phyloP scores from a whole-genome alignment of 2,888 invertebrate genomes.

The Xanthorhoe spadicearia region DNA sequence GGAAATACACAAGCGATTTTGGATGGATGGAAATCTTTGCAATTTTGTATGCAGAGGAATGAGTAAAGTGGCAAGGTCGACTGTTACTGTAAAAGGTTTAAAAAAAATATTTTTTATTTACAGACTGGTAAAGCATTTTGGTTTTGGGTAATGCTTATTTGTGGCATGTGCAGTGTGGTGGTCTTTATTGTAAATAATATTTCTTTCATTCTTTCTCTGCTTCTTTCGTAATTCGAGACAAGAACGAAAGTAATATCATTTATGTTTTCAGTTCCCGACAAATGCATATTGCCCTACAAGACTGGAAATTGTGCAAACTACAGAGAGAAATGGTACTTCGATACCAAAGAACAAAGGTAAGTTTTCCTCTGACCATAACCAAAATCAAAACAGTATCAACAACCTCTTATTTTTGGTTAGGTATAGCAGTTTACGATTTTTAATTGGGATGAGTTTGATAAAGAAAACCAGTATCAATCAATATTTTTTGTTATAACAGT shows the following conservation, averaged over 20 bases:
- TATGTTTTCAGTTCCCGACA: conserved; percentile 62
- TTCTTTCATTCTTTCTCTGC: background rate
- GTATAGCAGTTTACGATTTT: too few species aligned
- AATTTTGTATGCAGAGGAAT: background rate
- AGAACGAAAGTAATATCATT: background rate
- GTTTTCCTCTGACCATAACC: conserved; percentile 5
- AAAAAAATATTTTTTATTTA: too few species aligned
- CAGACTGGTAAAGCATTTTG: background rate
- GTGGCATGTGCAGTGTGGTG: conserved; percentile 3
- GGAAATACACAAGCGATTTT: too few species aligned
- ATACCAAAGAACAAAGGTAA: conserved; percentile 87
- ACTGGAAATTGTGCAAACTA: conserved; percentile 92
- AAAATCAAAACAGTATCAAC: background rate
- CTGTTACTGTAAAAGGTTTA: background rate
- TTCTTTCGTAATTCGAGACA: background rate
- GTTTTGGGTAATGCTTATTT: conserved; percentile 1
- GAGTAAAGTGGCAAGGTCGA: background rate
- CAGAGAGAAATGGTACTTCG: conserved; percentile 92
- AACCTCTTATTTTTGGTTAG: too few species aligned
- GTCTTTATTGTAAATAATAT: background rate
- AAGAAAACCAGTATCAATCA: too few species aligned
- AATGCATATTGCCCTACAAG: conserved; percentile 90
- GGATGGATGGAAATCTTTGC: too few species aligned
- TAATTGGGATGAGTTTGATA: too few species aligned
- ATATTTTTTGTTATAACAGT: too few species aligned